These are phyloP conservation scores for Cactoblastis cactorum DNA, from an alignment of 2,888 invertebrate species.

Conservation along the genomic window DNA sequence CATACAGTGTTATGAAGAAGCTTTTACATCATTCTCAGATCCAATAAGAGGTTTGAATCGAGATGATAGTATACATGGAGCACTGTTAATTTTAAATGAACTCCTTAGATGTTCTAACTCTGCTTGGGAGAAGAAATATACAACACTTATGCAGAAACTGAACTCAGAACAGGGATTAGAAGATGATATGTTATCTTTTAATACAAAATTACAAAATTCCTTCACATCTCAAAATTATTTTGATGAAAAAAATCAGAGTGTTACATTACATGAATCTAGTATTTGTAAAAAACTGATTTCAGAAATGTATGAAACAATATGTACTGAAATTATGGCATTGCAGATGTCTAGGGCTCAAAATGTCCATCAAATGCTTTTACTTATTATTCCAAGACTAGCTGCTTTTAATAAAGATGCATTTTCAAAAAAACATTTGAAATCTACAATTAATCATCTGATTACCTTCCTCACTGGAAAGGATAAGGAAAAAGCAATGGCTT, in stretches of 20 bases:
- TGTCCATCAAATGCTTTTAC: slow-evolving; percentile 92
- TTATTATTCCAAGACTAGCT: slow-evolving; percentile 93
- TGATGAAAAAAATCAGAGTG: slow-evolving; percentile 57
- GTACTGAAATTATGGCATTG: slow-evolving; percentile 89
- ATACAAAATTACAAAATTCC: slow-evolving; percentile 63
- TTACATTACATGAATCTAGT: slow-evolving; percentile 85
- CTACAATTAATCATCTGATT: slow-evolving; percentile 89
- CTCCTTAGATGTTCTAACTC: slow-evolving; percentile 93
- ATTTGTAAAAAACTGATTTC: slow-evolving; percentile 90
- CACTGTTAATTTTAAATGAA: slow-evolving; percentile 95
- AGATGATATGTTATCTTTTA: slow-evolving; percentile 76
- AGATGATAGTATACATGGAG: slow-evolving; percentile 96
- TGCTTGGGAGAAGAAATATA: slow-evolving; percentile 90
- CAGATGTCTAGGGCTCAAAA: slow-evolving; percentile 86
- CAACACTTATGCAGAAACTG: slow-evolving; percentile 82
- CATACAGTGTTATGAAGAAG: slow-evolving; percentile 94
- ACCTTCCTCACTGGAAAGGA: slow-evolving; percentile 88
- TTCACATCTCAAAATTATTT: slow-evolving; percentile 49
- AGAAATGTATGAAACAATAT: slow-evolving; percentile 91
- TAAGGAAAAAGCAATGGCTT: slow-evolving; percentile 92
- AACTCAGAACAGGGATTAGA: slow-evolving; percentile 65
- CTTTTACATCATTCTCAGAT: slow-evolving; percentile 87
- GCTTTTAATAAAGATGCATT: slow-evolving; percentile 94
- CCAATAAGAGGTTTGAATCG: slow-evolving; percentile 82
- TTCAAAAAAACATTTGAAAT: slow-evolving; percentile 85